Evolutionary conservation across 2,888 invertebrate species (phyloP), one percentile per base, ranked within the genome.

Genomic region (Latrodectus elegans): DNA sequence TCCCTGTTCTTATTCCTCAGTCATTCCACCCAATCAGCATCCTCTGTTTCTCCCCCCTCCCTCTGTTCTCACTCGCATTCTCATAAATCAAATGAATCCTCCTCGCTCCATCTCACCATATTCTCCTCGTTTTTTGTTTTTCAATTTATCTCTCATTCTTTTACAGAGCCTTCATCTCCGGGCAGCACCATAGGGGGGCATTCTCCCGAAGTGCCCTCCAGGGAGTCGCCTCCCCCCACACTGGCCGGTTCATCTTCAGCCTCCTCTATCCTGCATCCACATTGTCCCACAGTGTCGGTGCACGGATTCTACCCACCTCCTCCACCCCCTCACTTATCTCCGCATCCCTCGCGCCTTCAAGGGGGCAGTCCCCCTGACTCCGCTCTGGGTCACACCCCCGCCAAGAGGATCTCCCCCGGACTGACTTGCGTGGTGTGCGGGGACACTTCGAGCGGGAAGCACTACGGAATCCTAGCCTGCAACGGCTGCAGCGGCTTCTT

Each of bases 401-500:
- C 80, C 14, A 89, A 89, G 78, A 64, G 90, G n/a, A 74, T 89
- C 38, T 90, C 90, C 12, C 90, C 90, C 4, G 90, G 89, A n/a
- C 94, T 99, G 80, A 95, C 96, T 86, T 99, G 99, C 92, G 97
- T 98, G 80, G 99, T 99, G 0, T 99, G 99, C 91, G 98, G 98
- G 0, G 99, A 99, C 92, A 98, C 98, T 9, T 97, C 97, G 91
- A 97, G 97, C 2, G 99, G 99, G 2, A 99, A 99, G 91, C 99
- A 99, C 92, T 99, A 98, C 92, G 99, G 99, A 0, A 99, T 99
- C 91, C 94, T 99, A 89, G 99, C 99, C 0, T 99, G 99, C 93
- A 99, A 99, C 92, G 99, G 99, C 0, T 99, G 99, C 94, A 98
- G 97, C 84, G 99, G 99, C 0, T 99, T 99, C 94, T 99, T 99